Conservation (phyloP, 2,888 invertebrate species). For the Thelaira solivaga region DNA sequence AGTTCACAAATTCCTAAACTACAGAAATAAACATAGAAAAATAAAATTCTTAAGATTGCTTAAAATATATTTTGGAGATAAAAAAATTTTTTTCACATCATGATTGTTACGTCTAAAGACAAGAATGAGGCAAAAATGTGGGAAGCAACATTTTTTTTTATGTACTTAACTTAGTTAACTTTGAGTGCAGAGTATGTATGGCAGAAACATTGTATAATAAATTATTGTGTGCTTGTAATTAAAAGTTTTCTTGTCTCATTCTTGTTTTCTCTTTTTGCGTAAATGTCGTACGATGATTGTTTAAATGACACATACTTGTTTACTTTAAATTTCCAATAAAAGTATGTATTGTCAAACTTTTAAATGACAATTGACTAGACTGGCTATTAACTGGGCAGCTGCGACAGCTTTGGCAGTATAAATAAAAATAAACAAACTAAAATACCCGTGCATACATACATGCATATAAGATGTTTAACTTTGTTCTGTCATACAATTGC, state of each 20-base stretch:
- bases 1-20: too few species aligned
- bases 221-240: neutral
- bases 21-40: too few species aligned
- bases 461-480: constrained; percentile 38
- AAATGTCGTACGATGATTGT: constrained; percentile 8
- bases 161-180: too few species aligned
- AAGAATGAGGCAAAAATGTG: too few species aligned
- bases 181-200: too few species aligned
- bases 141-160: too few species aligned
- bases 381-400: constrained; percentile 43
- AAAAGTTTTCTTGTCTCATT: neutral
- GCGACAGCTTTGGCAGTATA: constrained; percentile 25
- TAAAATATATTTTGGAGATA: too few species aligned
- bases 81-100: too few species aligned
- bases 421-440: constrained; percentile 2
- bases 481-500: constrained; percentile 53
- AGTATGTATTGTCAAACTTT: constrained; percentile 37
- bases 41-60: too few species aligned
- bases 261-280: neutral
- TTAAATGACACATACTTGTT: constrained; percentile 28
- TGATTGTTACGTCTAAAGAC: too few species aligned
- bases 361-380: constrained; percentile 50
- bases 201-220: too few species aligned
- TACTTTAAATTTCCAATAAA: constrained; percentile 18
- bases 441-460: neutral